A percentile compares a stretch with the other conserved stretches of the same genome.
Conservation (phyloP, 2,888 invertebrate genomes). For the Ditula angustiorana region DNA sequence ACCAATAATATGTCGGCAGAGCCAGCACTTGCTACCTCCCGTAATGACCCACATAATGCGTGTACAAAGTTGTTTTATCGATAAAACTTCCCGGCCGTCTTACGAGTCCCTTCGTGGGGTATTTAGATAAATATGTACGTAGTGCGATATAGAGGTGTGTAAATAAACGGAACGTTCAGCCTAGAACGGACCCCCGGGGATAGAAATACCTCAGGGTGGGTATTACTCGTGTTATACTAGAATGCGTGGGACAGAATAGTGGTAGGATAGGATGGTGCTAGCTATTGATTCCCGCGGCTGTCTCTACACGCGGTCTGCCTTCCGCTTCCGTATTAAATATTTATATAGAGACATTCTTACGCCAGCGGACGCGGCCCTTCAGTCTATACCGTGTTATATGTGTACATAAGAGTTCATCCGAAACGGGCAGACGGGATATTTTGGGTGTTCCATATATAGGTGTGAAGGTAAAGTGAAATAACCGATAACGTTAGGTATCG, state of each 20-base stretch:
- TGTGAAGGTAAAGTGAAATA: slow-evolving; percentile 23
- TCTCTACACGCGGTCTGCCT: slow-evolving; percentile 47
- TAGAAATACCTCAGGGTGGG: slow-evolving; percentile 52
- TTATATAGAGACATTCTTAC: slow-evolving; percentile 61
- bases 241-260: slow-evolving; percentile 49
- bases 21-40: slow-evolving; percentile 11
- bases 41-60: slow-evolving; percentile 38
- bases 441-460: slow-evolving; percentile 13
- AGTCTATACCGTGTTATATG: slow-evolving; percentile 29
- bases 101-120: slow-evolving; percentile 42
- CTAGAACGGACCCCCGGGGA: slow-evolving; percentile 54
- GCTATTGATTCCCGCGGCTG: slow-evolving; percentile 63
- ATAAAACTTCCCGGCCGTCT: slow-evolving; percentile 49
- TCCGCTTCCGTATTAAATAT: slow-evolving; percentile 65
- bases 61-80: slow-evolving; percentile 48
- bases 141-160: slow-evolving; percentile 24
- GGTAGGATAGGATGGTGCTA: slow-evolving; percentile 51
- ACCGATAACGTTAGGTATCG: neutral
- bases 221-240: slow-evolving; percentile 59
- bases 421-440: slow-evolving; percentile 34
- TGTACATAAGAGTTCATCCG: slow-evolving; percentile 32
- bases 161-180: slow-evolving; percentile 51
- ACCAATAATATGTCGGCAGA: slow-evolving; percentile 11
- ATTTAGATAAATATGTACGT: slow-evolving; percentile 25
- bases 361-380: slow-evolving; percentile 51